A percentile compares a stretch with the other conserved stretches of the same genome.
Conservation (phyloP, 2,888 invertebrate genomes). For the Pristionchus arcanus region DNA sequence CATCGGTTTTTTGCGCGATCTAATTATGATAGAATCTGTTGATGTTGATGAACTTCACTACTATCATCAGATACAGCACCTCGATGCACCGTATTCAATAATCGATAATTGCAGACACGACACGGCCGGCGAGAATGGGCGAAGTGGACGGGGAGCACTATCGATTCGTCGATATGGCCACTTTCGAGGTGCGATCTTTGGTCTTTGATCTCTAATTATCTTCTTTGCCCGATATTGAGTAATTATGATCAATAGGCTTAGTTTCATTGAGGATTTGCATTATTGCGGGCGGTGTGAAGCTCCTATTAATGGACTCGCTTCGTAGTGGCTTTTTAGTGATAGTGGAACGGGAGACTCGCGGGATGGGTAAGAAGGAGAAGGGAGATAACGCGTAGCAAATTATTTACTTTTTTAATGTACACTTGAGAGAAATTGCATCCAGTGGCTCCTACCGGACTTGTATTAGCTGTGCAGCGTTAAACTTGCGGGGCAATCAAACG, state of each 20-base stretch:
- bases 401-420: too few species aligned
- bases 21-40: too few species aligned
- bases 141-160: constrained; percentile 85
- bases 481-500: background rate
- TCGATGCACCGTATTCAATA: background rate
- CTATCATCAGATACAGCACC: background rate
- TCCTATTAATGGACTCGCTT: too few species aligned
- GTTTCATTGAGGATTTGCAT: background rate
- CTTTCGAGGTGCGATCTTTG: constrained; percentile 80
- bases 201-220: background rate
- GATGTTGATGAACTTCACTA: too few species aligned
- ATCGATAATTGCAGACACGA: constrained; percentile 82
- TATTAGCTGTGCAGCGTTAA: background rate
- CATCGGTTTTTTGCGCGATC: too few species aligned
- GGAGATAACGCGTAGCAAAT: too few species aligned
- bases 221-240: background rate
- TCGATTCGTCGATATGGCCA: constrained; percentile 83
- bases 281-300: background rate
- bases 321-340: background rate
- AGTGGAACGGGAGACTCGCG: background rate
- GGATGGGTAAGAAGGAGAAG: background rate
- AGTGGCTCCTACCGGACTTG: background rate
- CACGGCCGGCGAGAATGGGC: constrained; percentile 83
- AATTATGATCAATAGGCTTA: background rate
- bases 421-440: background rate